A percentile compares a stretch with the other conserved stretches of the same genome.
phyloP scores from a whole-genome alignment of 2,888 invertebrate genomes.

The Halictus ligatus region DNA sequence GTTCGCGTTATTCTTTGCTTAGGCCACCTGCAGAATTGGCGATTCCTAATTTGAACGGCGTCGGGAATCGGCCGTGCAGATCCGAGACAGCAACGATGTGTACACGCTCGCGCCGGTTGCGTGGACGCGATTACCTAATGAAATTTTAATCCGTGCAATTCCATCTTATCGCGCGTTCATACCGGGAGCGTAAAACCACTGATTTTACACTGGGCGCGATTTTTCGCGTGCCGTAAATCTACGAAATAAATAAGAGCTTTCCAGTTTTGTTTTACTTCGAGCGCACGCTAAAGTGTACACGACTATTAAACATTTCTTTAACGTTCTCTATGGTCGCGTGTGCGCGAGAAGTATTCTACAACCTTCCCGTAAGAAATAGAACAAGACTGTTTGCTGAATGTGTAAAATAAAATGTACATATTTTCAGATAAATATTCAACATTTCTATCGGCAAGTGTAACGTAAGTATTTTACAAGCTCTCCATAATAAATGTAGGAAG shows the following conservation, averaged over 20 bases:
- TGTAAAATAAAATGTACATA: neutral
- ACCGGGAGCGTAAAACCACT: neutral
- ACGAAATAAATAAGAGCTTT: neutral
- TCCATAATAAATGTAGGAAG: neutral
- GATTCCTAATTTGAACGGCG: slow-evolving; percentile 7
- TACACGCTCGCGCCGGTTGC: neutral
- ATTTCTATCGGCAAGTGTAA: neutral
- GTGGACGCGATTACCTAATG: neutral
- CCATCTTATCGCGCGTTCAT: neutral
- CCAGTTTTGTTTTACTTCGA: neutral
- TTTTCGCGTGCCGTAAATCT: neutral
- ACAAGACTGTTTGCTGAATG: neutral
- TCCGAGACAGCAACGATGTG: neutral
- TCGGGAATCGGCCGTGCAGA: neutral
- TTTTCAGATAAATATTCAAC: neutral
- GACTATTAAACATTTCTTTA: neutral
- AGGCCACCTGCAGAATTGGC: slow-evolving; percentile 2
- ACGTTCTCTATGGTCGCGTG: neutral
- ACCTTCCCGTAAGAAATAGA: neutral
- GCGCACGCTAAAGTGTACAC: neutral
- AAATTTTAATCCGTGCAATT: slow-evolving; percentile 12
- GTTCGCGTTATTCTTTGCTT: neutral
- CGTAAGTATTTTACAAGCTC: neutral
- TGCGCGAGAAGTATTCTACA: neutral
- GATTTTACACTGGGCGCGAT: neutral